Base-by-base conservation (phyloP, 2,888 invertebrate genomes). In the Ormyrus labotus region DNA sequence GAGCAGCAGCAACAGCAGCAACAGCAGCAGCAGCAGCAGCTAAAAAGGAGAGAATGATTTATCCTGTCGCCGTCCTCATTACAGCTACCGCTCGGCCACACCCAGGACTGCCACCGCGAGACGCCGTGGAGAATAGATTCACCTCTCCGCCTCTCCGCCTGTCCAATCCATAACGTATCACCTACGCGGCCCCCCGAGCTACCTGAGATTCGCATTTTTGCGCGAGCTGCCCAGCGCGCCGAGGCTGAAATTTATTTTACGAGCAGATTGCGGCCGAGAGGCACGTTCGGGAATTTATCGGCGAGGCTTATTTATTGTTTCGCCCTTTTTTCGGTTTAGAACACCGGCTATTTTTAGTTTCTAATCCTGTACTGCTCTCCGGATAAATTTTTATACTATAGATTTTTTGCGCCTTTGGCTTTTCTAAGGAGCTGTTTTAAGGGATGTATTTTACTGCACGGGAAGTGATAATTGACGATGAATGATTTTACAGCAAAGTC, bases 51-150 rank as follows among this genome's bases (percentile, higher is more conserved):
- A 19, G 86, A 86, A 84, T 89, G 89, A 89, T 90, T 90, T 89
- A 89, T 89, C 86, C 86, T 83, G 86, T 87, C 86, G 87, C 86
- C 85, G 87, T 87, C 84, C 87, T 89, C 88, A 88, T 89, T 88
- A 88, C 87, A 11, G 45, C 71, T 61, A 57, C 63, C 48, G 55
- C 34, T 34, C 81, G 85, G 87, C 87, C 88, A 86, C 89, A 87
- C 89, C 89, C 87, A 85, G 84, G 84, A 84, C 68, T 61, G 75
- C 73, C 73, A 74, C 73, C n/a, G 73, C 55, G 48, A 64, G 67
- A 55, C 65, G 55, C 64, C 65, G 65, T 69, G 58, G 67, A 75
- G 69, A 77, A 80, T 75, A 75, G 78, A 80, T 61, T 73, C 64
- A 55, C 45, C 64, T 78, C 60, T 51, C 13, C 51, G 55, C 77